phyloP scores from a whole-genome alignment of 2,888 invertebrate species.

The Pseudoips prasinana region DNA sequence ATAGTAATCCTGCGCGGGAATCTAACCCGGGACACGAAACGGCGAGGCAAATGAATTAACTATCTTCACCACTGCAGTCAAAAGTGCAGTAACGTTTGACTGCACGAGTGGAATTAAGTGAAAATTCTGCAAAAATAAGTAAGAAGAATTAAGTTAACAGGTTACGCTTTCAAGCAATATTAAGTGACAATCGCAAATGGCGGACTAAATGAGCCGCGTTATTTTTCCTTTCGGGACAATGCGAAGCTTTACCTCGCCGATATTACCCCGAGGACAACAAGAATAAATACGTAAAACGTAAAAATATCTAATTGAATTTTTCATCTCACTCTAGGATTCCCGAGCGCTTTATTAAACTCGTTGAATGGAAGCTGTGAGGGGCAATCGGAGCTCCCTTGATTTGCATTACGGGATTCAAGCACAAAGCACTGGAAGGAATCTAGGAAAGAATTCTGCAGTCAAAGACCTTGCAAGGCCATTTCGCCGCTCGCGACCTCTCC shows the following conservation, averaged over 20 bases:
- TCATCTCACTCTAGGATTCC: slow-evolving; percentile 54
- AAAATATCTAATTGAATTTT: slow-evolving; percentile 70
- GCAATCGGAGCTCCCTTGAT: slow-evolving; percentile 57
- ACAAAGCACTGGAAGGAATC: slow-evolving; percentile 49
- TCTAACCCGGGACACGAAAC: too few relatives aligned
- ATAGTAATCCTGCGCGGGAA: too few relatives aligned
- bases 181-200: slow-evolving; percentile 51
- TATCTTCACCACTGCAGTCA: too few relatives aligned
- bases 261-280: slow-evolving; percentile 49
- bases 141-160: slow-evolving; percentile 38
- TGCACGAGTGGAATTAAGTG: too few relatives aligned
- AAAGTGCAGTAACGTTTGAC: too few relatives aligned
- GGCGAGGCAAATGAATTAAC: too few relatives aligned
- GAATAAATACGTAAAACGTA: slow-evolving; percentile 46
- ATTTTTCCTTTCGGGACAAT: slow-evolving; percentile 47
- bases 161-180: slow-evolving; percentile 46
- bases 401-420: slow-evolving; percentile 56
- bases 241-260: slow-evolving; percentile 40
- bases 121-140: too few relatives aligned
- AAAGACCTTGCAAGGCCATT: slow-evolving; percentile 32
- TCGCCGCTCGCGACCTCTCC: slow-evolving; percentile 13
- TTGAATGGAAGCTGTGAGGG: slow-evolving; percentile 52
- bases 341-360: slow-evolving; percentile 59
- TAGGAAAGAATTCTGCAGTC: slow-evolving; percentile 45
- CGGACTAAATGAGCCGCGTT: slow-evolving; percentile 50